phyloP scores from a whole-genome alignment of 2,888 invertebrate genomes.

The Hesperia comma region DNA sequence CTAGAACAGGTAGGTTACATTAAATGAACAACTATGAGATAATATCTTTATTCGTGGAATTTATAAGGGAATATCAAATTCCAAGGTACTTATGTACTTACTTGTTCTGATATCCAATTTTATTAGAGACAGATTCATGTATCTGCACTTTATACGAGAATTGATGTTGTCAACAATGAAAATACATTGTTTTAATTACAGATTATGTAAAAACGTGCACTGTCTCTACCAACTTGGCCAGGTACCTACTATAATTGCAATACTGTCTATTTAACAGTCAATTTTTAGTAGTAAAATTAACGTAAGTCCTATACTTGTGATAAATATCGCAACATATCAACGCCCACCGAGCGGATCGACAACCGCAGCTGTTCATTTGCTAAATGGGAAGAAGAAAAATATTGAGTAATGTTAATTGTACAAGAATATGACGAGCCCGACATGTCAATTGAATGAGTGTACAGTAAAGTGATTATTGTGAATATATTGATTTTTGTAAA shows the following conservation, averaged over 20 bases:
- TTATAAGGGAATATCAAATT: too few species aligned
- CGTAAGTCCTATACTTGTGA: not conserved
- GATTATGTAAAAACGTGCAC: too few species aligned
- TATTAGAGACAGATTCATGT: too few species aligned
- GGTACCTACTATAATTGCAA: too few species aligned
- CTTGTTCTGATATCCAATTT: too few species aligned
- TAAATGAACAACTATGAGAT: not conserved
- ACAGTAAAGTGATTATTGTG: constrained; percentile 69
- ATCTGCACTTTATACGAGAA: too few species aligned
- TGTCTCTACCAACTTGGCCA: too few species aligned
- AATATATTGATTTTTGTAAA: constrained; percentile 54
- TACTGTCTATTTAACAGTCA: constrained; percentile 5
- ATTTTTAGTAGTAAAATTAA: not conserved
- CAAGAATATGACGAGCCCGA: constrained; percentile 78
- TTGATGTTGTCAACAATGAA: too few species aligned
- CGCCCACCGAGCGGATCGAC: constrained; percentile 41
- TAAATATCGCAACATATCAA: constrained; percentile 30
- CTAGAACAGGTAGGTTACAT: not conserved
- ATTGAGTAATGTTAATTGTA: constrained; percentile 71
- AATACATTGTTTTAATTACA: too few species aligned
- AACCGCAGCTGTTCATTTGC: constrained; percentile 19
- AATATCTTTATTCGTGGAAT: too few species aligned
- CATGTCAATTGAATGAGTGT: constrained; percentile 81
- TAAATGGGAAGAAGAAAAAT: constrained; percentile 41
- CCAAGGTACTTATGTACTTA: too few species aligned